Conservation (phyloP, 2,888 invertebrate species). For the Gortyna flavago region DNA sequence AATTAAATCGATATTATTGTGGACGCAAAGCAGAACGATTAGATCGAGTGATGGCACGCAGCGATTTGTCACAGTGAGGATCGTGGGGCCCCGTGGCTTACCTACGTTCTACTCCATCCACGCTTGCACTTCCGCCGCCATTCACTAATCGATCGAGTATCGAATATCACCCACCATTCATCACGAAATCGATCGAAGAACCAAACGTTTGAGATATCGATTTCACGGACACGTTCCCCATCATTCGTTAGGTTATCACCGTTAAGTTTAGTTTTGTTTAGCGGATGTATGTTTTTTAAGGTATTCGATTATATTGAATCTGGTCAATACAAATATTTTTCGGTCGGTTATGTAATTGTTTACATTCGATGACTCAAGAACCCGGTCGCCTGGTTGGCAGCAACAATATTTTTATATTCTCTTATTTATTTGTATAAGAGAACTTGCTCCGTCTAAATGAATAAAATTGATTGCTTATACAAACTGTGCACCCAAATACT, state of each 20-base stretch:
- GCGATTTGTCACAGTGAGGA: slow-evolving; percentile 86
- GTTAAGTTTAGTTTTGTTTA: slow-evolving; percentile 67
- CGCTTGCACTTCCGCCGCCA: slow-evolving; percentile 83
- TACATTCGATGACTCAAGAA: slow-evolving; percentile 69
- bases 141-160: slow-evolving; percentile 85
- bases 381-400: slow-evolving; percentile 62
- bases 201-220: slow-evolving; percentile 85
- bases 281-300: slow-evolving; percentile 60
- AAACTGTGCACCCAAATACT: slow-evolving; percentile 90
- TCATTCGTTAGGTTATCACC: slow-evolving; percentile 73
- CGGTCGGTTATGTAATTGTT: slow-evolving; percentile 55
- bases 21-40: slow-evolving; percentile 80
- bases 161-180: slow-evolving; percentile 84
- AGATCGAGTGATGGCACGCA: slow-evolving; percentile 81
- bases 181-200: slow-evolving; percentile 85
- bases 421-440: slow-evolving; percentile 87
- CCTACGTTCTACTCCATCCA: slow-evolving; percentile 63
- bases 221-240: slow-evolving; percentile 80
- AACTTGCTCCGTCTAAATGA: slow-evolving; percentile 88
- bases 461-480: slow-evolving; percentile 90
- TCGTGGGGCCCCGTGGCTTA: slow-evolving; percentile 73
- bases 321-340: slow-evolving; percentile 72
- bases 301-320: slow-evolving; percentile 54
- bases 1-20: slow-evolving; percentile 85
- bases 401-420: slow-evolving; percentile 75